These are phyloP conservation scores for Dolichotis patagonum DNA, from an alignment of 2,113 vertebrate genomes.

Conservation along the genomic window DNA sequence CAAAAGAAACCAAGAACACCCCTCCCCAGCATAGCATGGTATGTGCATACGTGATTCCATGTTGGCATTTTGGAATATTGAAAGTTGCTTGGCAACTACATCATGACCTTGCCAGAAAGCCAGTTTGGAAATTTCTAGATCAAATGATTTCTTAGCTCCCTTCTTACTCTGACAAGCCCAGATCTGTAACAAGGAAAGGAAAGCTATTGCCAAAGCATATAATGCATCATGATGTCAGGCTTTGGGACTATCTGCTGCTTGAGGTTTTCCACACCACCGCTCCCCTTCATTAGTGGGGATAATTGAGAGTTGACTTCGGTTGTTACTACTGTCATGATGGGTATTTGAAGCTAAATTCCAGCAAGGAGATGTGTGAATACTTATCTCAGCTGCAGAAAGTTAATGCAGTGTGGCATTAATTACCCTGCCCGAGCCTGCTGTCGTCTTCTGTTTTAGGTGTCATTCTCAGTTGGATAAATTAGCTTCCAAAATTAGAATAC, in stretches of 20 bases:
- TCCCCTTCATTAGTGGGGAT: conserved; percentile 80
- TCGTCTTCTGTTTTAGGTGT: conserved; percentile 83
- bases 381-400: conserved; percentile 83
- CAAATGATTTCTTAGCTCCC: conserved; percentile 46
- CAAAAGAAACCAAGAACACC: not conserved
- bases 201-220: conserved; percentile 37
- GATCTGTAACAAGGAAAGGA: conserved; percentile 54
- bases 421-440: conserved; percentile 83
- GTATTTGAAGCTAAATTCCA: conserved; percentile 80
- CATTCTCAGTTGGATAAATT: conserved; percentile 84
- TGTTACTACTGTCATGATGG: conserved; percentile 69
- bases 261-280: conserved; percentile 76
- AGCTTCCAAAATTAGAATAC: conserved; percentile 80
- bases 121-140: conserved; percentile 18
- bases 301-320: conserved; percentile 80
- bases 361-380: conserved; percentile 79
- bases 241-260: conserved; percentile 71
- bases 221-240: conserved; percentile 69
- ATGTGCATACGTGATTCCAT: not conserved
- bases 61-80: conserved; percentile 13
- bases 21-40: not conserved
- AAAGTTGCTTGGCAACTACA: conserved; percentile 9
- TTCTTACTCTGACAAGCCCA: conserved; percentile 27
- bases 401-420: conserved; percentile 86
- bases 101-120: conserved; percentile 47